Evolutionary conservation across 1,140 invertebrate genomes (phyloP).

Genomic region (Drosophila pachea): DNA sequence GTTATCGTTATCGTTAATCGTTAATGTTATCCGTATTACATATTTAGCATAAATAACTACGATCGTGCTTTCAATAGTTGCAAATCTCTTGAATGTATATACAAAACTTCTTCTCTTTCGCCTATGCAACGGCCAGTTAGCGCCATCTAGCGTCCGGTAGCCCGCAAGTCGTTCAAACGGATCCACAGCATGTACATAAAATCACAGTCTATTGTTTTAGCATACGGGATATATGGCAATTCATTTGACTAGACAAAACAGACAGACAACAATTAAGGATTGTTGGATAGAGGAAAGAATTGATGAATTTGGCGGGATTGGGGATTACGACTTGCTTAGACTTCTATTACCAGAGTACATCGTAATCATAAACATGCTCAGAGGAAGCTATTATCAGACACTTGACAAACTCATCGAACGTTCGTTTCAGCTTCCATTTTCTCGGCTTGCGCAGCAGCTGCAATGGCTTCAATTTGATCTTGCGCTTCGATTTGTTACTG

Average conservation of each 20-base stretch:
- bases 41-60: conserved; percentile 41
- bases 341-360: conserved; percentile 57
- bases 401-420: conserved; percentile 61
- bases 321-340: conserved; percentile 10
- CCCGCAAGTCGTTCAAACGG: not conserved
- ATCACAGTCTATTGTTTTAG: conserved; percentile 53
- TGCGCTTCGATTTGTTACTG: conserved; percentile 29
- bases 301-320: not conserved
- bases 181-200: conserved; percentile 35
- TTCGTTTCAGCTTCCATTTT: conserved; percentile 61
- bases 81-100: conserved; percentile 39
- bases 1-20: conserved; percentile 15
- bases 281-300: not conserved
- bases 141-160: conserved; percentile 22
- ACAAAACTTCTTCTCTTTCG: conserved; percentile 7
- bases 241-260: conserved; percentile 54
- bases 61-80: conserved; percentile 21
- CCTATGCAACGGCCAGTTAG: conserved; percentile 6
- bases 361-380: conserved; percentile 67
- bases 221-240: conserved; percentile 47
- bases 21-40: conserved; percentile 13
- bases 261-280: conserved; percentile 27
- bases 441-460: conserved; percentile 51
- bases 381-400: conserved; percentile 67
- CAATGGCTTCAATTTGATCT: conserved; percentile 25